phyloP scores from a whole-genome alignment of 1,140 invertebrate species.

The Cotesia vestalis region DNA sequence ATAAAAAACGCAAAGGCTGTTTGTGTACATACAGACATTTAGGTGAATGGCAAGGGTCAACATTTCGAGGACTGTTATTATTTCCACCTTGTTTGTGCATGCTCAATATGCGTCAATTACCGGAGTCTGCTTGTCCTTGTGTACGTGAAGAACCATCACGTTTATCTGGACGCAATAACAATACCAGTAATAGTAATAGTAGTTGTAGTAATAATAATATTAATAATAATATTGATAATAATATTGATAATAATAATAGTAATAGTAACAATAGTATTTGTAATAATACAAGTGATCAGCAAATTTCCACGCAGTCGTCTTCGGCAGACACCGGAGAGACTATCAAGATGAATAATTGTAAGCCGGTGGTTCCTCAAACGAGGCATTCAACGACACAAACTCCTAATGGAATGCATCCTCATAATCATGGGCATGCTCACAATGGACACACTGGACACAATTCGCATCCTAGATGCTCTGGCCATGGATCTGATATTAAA shows the following conservation, averaged over 20 bases:
- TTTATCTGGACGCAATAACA: neutral
- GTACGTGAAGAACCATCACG: slow-evolving; percentile 11
- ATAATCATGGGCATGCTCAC: slow-evolving; percentile 50
- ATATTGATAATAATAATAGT: neutral
- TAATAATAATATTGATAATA: neutral
- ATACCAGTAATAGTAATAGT: neutral
- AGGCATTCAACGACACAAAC: slow-evolving; percentile 63
- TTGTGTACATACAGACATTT: slow-evolving; percentile 28
- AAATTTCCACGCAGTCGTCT: neutral
- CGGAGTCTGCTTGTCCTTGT: slow-evolving; percentile 24
- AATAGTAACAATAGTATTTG: neutral
- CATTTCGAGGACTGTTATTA: slow-evolving; percentile 20
- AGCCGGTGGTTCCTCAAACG: slow-evolving; percentile 48
- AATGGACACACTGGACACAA: slow-evolving; percentile 24
- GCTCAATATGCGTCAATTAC: slow-evolving; percentile 15
- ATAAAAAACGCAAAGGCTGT: slow-evolving; percentile 18
- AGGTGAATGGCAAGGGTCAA: slow-evolving; percentile 31
- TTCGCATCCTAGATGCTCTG: no score
- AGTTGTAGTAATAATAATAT: neutral
- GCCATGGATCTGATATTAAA: no score
- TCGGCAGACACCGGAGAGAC: neutral
- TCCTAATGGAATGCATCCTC: slow-evolving; percentile 49
- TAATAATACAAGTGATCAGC: neutral
- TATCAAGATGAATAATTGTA: neutral
- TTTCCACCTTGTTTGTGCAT: slow-evolving; percentile 36